These are phyloP conservation scores for Tridacna crocea DNA, from an alignment of 2,888 invertebrate genomes.

Conservation along the genomic window DNA sequence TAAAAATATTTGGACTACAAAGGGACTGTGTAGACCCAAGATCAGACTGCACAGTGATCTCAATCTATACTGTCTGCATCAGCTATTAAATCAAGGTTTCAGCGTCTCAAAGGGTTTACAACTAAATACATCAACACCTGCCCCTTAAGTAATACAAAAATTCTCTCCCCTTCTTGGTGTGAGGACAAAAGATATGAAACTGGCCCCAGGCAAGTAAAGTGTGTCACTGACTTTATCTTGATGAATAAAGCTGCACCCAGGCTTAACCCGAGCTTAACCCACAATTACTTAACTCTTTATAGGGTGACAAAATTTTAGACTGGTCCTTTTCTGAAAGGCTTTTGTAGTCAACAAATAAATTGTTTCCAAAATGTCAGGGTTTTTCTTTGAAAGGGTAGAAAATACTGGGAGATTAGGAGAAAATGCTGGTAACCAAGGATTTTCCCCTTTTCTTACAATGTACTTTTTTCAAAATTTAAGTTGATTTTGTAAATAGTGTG, in stretches of 20 bases:
- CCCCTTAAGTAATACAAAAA: constrained; percentile 29
- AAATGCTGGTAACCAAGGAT: background rate
- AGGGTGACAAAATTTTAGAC: background rate
- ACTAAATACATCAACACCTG: constrained; percentile 43
- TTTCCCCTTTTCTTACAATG: no score
- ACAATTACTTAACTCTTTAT: background rate
- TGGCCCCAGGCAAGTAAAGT: constrained; percentile 30
- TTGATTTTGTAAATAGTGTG: background rate
- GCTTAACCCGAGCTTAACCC: background rate
- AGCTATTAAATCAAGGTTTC: no score
- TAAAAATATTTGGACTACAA: no score
- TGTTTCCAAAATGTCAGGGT: background rate
- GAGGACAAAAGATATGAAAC: constrained; percentile 19
- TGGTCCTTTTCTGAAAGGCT: background rate
- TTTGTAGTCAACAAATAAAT: background rate
- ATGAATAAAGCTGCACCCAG: constrained; percentile 22
- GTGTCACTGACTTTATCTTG: constrained; percentile 30
- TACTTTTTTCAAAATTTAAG: no score
- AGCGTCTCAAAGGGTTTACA: background rate
- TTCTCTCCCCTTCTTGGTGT: background rate
- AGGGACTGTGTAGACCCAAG: no score
- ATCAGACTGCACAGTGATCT: no score
- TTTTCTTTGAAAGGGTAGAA: background rate
- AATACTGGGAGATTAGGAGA: background rate
- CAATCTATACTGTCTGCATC: no score